Conservation (phyloP, 1,140 invertebrate genomes). For the Pantala flavescens region DNA sequence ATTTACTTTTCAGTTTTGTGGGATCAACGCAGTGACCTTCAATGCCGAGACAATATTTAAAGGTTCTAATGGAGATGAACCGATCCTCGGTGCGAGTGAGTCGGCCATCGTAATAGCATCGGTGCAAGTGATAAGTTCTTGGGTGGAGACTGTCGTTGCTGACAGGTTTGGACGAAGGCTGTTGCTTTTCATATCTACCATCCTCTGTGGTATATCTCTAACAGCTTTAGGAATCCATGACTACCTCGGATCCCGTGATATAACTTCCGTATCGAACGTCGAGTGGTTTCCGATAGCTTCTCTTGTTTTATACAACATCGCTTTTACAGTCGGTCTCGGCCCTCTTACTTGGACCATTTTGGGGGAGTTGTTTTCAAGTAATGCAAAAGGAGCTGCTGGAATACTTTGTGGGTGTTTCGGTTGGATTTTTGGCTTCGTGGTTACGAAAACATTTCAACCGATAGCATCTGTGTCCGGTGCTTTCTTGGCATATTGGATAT, state of each 20-base stretch:
- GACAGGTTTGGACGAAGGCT: constrained; percentile 44
- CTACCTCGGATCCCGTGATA: constrained; percentile 32
- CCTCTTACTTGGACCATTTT: constrained; percentile 50
- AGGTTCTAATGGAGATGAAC: constrained; percentile 37
- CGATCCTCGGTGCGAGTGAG: constrained; percentile 20
- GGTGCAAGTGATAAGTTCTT: constrained; percentile 52
- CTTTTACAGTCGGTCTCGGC: constrained; percentile 45
- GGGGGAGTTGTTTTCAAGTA: constrained; percentile 49
- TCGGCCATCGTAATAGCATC: constrained; percentile 45
- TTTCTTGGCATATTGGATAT: neutral
- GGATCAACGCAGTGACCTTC: constrained; percentile 55
- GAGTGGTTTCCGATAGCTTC: constrained; percentile 42
- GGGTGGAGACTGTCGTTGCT: constrained; percentile 38
- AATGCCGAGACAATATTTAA: constrained; percentile 53
- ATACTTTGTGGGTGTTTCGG: neutral
- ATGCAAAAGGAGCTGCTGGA: constrained; percentile 45
- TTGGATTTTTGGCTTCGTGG: neutral
- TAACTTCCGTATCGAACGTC: constrained; percentile 29
- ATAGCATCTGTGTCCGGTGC: neutral
- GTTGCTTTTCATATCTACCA: constrained; percentile 43
- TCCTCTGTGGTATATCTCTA: constrained; percentile 36
- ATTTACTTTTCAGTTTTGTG: constrained; percentile 55
- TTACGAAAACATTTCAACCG: neutral
- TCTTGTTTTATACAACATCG: constrained; percentile 45
- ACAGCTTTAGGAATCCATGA: constrained; percentile 30